These are phyloP conservation scores for Parus major DNA, from an alignment of 2,113 vertebrate genomes.

Conservation along the genomic window DNA sequence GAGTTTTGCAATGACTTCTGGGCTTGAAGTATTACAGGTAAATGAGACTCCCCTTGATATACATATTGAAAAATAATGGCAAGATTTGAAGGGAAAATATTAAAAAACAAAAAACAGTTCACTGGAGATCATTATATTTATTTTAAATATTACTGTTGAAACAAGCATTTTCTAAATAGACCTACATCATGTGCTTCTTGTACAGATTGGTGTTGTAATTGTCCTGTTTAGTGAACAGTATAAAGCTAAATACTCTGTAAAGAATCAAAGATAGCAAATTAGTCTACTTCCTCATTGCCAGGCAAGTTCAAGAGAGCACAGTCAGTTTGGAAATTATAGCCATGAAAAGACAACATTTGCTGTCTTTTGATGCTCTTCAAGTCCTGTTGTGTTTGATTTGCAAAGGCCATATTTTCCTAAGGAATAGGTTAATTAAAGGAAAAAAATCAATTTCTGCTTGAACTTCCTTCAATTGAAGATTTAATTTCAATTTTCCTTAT, in stretches of 20 bases:
- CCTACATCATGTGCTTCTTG: neutral
- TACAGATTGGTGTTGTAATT: neutral
- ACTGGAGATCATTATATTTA: neutral
- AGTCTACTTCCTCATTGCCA: neutral
- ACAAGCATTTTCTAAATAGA: neutral
- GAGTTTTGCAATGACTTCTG: neutral
- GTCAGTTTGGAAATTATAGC: conserved; percentile 15
- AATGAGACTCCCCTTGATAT: neutral
- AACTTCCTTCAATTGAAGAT: neutral
- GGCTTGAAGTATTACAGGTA: neutral
- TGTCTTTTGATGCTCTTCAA: neutral
- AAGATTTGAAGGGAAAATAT: neutral
- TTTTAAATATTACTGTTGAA: neutral
- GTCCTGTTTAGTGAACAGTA: neutral
- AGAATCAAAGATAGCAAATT: conserved; percentile 5
- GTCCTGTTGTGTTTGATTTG: neutral
- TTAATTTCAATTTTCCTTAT: neutral
- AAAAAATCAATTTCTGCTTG: neutral
- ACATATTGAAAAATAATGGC: neutral
- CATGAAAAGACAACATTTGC: neutral
- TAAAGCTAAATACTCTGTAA: conserved; percentile 8
- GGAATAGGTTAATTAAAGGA: neutral
- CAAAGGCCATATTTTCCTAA: neutral
- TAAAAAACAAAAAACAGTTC: neutral
- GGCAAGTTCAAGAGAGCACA: neutral